phyloP scores from a whole-genome alignment of 2,113 vertebrate species.

The Ictalurus punctatus region DNA sequence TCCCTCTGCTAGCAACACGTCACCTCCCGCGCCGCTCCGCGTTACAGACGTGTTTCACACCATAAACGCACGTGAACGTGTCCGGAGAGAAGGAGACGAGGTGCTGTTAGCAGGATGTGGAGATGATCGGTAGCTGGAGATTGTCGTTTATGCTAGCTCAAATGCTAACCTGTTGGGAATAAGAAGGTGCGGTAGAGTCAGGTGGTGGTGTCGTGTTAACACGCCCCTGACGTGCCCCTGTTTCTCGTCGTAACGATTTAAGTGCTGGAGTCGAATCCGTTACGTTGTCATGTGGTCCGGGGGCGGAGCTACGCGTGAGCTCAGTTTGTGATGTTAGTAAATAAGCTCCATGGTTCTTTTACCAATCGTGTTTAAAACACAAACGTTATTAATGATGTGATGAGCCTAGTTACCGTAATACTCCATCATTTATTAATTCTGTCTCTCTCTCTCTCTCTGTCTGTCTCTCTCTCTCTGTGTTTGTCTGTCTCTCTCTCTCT shows the following conservation, averaged over 20 bases:
- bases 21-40: neutral
- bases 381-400: neutral
- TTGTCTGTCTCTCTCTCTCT: too few species aligned
- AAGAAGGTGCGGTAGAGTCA: neutral
- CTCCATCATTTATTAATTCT: neutral
- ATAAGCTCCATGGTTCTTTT: neutral
- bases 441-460: slow-evolving; percentile 50
- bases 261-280: too few species aligned
- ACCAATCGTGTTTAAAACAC: neutral
- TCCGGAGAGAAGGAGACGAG: too few species aligned
- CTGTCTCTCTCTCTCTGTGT: too few species aligned
- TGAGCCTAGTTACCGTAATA: neutral
- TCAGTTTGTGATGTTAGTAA: neutral
- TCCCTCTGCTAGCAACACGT: neutral
- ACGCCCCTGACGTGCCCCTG: too few species aligned
- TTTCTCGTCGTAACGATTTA: too few species aligned
- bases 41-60: neutral
- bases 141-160: too few species aligned
- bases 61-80: accelerated
- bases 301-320: neutral
- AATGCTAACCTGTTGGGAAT: neutral
- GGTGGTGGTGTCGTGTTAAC: too few species aligned
- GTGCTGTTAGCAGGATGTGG: neutral
- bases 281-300: too few species aligned
- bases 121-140: neutral